Conservation (phyloP, 2,113 vertebrate genomes). For the Zootoca vivipara region DNA sequence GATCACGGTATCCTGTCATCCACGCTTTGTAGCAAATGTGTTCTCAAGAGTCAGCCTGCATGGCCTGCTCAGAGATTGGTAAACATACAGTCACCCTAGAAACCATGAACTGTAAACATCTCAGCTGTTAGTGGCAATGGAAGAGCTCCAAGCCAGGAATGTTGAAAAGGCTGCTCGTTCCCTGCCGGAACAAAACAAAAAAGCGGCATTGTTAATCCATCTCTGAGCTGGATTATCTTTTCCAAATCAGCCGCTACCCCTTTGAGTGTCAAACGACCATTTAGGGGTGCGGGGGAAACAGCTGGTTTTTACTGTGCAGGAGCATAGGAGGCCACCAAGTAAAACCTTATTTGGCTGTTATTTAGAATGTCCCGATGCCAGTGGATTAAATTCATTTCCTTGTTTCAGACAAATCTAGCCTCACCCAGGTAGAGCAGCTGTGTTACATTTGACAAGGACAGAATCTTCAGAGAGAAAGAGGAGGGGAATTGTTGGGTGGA, state of each 20-base stretch:
- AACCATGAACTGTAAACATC: background rate
- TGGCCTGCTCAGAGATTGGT: background rate
- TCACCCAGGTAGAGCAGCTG: slow-evolving; percentile 20
- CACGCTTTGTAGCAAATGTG: background rate
- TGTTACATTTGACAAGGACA: slow-evolving; percentile 48
- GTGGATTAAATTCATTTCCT: slow-evolving; percentile 49
- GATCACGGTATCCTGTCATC: background rate
- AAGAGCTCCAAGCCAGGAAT: accelerated
- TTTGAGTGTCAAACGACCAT: slow-evolving; percentile 29
- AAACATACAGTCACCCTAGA: background rate
- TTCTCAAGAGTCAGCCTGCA: background rate
- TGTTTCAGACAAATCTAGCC: slow-evolving; percentile 28
- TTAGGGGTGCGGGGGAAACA: background rate
- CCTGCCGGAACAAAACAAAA: background rate
- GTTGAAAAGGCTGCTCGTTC: background rate
- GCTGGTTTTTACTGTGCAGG: background rate
- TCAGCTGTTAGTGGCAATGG: accelerated
- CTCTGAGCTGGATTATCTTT: slow-evolving; percentile 1
- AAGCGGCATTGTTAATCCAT: background rate
- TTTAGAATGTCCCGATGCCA: slow-evolving; percentile 36
- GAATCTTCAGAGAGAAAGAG: slow-evolving; percentile 42
- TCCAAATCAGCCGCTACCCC: background rate
- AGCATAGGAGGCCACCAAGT: slow-evolving; percentile 40
- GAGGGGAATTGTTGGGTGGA: slow-evolving; percentile 39
- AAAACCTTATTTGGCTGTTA: slow-evolving; percentile 49